Evolutionary conservation across 2,113 vertebrate species (phyloP).

Genomic region (Microcebus murinus): DNA sequence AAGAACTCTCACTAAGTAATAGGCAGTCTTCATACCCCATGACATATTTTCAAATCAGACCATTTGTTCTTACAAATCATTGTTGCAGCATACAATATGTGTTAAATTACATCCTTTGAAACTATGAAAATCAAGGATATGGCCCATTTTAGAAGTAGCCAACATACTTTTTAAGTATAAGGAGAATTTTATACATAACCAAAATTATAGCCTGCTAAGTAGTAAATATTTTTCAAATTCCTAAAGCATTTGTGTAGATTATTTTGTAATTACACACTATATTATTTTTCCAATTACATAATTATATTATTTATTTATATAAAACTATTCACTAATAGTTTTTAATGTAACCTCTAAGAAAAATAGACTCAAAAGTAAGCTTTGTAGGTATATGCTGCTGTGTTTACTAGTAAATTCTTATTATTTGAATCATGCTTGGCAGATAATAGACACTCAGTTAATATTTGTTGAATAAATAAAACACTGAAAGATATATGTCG

Average conservation of each 20-base stretch:
- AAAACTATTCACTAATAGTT: background rate
- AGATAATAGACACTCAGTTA: background rate
- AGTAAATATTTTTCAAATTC: constrained; percentile 21
- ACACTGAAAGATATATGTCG: background rate
- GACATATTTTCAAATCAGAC: background rate
- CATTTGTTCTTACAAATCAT: background rate
- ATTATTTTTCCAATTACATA: background rate
- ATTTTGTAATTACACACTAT: background rate
- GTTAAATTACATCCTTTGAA: background rate
- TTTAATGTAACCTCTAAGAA: background rate
- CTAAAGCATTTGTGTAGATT: background rate
- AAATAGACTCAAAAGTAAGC: background rate
- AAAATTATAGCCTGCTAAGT: background rate
- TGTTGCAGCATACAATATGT: background rate
- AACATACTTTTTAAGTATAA: background rate
- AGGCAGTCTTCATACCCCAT: background rate
- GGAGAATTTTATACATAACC: background rate
- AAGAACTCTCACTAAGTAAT: background rate
- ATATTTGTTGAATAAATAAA: background rate
- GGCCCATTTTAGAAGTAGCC: background rate
- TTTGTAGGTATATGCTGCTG: background rate
- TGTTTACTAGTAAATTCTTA: background rate
- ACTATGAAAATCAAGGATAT: background rate
- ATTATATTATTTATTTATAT: background rate
- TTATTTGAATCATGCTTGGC: background rate